These are phyloP conservation scores for Therioaphis trifolii DNA, from an alignment of 2,888 invertebrate genomes.

Conservation along the genomic window DNA sequence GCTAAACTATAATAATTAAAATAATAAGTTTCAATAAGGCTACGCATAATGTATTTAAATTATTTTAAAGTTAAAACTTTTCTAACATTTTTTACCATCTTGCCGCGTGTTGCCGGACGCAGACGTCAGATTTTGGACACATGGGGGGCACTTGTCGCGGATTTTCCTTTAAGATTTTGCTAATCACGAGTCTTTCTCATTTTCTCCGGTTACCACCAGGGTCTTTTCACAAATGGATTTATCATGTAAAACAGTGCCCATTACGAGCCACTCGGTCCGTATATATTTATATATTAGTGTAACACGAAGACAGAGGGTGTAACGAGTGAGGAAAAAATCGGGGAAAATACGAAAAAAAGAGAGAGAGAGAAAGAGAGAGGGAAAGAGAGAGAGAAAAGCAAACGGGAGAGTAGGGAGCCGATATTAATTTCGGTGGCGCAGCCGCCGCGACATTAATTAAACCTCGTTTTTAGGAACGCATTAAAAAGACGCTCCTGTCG, in stretches of 20 bases:
- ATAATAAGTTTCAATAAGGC: too few species aligned
- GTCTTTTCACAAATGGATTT: constrained; percentile 56
- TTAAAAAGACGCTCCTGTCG: constrained; percentile 62
- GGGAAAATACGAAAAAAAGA: neutral
- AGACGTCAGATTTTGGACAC: constrained; percentile 14
- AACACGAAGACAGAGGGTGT: neutral
- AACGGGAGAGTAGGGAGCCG: constrained; percentile 6
- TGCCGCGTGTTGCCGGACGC: neutral
- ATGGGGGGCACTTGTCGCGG: constrained; percentile 44
- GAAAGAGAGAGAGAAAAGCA: neutral
- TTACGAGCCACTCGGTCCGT: constrained; percentile 52
- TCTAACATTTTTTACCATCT: neutral
- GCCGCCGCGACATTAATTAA: constrained; percentile 63
- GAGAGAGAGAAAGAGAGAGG: neutral
- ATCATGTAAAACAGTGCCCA: constrained; percentile 62
- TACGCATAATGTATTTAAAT: too few species aligned
- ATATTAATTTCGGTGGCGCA: constrained; percentile 61
- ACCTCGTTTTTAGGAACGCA: constrained; percentile 62
- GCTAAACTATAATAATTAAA: too few species aligned
- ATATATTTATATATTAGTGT: constrained; percentile 33
- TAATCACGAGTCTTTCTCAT: constrained; percentile 60
- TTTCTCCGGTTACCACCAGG: constrained; percentile 20
- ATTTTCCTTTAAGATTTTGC: constrained; percentile 50
- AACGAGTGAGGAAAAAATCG: constrained; percentile 36
- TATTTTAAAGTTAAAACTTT: too few species aligned